Evolutionary conservation across 1,140 invertebrate species (phyloP), one percentile per base, ranked within the genome.

Genomic region (Olivierus martensii): DNA sequence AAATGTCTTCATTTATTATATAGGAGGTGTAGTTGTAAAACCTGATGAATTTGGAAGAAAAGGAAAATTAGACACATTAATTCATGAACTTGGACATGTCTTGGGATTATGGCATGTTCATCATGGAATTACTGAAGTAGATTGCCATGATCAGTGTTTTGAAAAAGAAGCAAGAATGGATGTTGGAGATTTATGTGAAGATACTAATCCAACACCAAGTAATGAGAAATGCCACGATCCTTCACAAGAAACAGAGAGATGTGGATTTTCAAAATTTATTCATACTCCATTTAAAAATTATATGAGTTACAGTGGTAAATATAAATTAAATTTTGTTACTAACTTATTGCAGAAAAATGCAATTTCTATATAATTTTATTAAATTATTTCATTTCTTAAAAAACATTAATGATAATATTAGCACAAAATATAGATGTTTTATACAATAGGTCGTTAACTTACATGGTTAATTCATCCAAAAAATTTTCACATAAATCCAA

Each of bases 61-160:
- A 18, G 44, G 44, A 14, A n/a, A 46, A 17, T 17, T 46, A 5
- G 19, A 46, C 9, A 46, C 44, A 17, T 46, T 46, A 21, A 19
- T 46, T 18, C 44, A 46, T 21, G 44, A 46, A 46, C 19, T 46
- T 14, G 44, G 44, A 17, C 44, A 46, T 22, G 44, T 21, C 14
- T 19, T 46, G 17, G 44, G 44, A 14, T 19, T 46, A 21, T 46
- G 44, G 44, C 44, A 46, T 22, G 44, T 46, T 46, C 44, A 46
- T 21, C 44, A 19, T 4, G 44, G 44, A 17, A 19, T 46, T 1
- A 17, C 15, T 14, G 44, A 46, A 46, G 12, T 46, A 6, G 44
- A 21, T 14, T 46, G 44, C 21, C 17, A 46, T 19, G 17, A 46
- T 19, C 15, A 11, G 5, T 46, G 44, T 22, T 21, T 46, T 22